These are phyloP conservation scores for Scartelaos histophorus DNA, from an alignment of 2,113 vertebrate species.

Conservation along the genomic window DNA sequence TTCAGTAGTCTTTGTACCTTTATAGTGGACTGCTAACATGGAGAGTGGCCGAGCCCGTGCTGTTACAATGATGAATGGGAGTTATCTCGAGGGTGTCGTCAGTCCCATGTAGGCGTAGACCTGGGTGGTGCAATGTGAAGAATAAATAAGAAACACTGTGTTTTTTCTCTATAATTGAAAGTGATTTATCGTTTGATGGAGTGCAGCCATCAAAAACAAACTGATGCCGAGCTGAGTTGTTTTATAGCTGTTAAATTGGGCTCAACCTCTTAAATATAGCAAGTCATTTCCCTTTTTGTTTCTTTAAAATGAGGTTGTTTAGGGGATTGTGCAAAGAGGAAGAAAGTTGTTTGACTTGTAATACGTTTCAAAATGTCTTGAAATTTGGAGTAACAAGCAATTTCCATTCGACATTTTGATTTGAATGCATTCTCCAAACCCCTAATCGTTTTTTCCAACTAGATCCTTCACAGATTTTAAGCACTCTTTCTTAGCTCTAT, in stretches of 20 bases:
- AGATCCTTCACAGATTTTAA: conserved; percentile 20
- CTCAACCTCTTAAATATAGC: conserved; percentile 33
- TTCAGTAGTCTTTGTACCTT: conserved; percentile 47
- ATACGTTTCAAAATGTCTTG: background rate
- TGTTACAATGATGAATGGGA: conserved; percentile 63
- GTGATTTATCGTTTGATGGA: conserved; percentile 35
- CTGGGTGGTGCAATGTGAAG: conserved; percentile 28
- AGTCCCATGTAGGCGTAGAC: conserved; percentile 40
- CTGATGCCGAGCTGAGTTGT: conserved; percentile 11
- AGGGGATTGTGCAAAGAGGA: background rate
- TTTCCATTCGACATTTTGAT: conserved; percentile 1
- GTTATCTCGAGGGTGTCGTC: conserved; percentile 52
- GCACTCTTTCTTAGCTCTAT: conserved; percentile 19
- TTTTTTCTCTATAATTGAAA: conserved; percentile 30
- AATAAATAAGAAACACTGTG: conserved; percentile 29
- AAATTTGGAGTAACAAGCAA: conserved; percentile 13
- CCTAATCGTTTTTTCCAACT: background rate
- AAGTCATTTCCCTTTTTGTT: conserved; percentile 24
- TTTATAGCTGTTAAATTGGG: conserved; percentile 29
- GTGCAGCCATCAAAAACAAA: conserved; percentile 22
- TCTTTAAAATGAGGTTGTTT: conserved; percentile 33
- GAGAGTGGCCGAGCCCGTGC: conserved; percentile 33
- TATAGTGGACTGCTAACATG: conserved; percentile 43
- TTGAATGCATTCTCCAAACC: background rate
- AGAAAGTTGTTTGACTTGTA: conserved; percentile 2